Evolutionary conservation across 2,113 vertebrate species (phyloP), one percentile per base, ranked within the genome.

Genomic region (Dipodomys ordii): DNA sequence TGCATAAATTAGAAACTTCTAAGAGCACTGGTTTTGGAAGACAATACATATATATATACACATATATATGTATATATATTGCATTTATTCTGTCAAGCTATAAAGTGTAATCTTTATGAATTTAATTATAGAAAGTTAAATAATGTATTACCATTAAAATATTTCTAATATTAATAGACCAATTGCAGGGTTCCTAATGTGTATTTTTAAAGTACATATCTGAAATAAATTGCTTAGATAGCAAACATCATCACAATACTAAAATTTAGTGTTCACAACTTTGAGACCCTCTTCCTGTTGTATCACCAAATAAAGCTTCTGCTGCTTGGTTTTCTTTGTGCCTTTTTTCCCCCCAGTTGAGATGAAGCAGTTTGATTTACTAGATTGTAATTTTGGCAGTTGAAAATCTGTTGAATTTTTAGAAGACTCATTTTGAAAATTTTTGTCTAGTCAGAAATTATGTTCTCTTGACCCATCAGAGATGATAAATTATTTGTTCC

Each of bases 241-340:
- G 88, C n/a, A 94, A 96, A 93, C 44, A 93, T 83, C 90, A 97
- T 92, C 96, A 94, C 72, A 91, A 96, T 65, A 97, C 95, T 97
- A 46, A 96, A 93, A 80, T 0, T 87, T 94, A 80, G 96, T 85
- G 92, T 96, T 94, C 93, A 83, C 53, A 12, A 72, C 32, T 85
- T 95, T 83, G 95, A 98, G 98, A 97, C 60, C 49, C 97, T 98
- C 98, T 97, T 94, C 83, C 97, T 98, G 88, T 97, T 98, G 97
- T 98, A 98, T 98, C 98, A 98, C 98, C 97, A 98, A 99, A 99
- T 99, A 99, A 99, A 99, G 97, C 96, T 97, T 98, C 98, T 99
- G 98, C 98, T 99, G 98, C 98, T 98, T 98, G 95, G 93, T 96
- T 97, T 97, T 87, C 81, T 96, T 98, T 97, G 98, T 98, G 96